Base-by-base conservation (phyloP, 2,113 vertebrate genomes). In the Sinocyclocheilus anshuiensis region DNA sequence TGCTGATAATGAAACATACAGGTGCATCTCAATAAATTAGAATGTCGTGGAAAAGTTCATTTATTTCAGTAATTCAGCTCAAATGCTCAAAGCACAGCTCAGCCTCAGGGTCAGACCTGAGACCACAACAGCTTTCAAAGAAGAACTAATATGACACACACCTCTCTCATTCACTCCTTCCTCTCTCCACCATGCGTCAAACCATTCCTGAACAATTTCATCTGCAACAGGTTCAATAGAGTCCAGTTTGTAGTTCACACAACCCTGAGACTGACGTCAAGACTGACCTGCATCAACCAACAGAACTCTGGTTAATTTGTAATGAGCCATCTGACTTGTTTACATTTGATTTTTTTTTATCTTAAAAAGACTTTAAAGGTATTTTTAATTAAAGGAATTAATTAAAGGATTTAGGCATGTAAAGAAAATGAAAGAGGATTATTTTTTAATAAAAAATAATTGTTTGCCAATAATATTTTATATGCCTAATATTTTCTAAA, bases 1-100 rank as follows among this genome's bases (percentile, higher is more conserved):
- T 20, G 63, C 84, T 85, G 84, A 85, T 85, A 84, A 84, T 84
- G 83, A 77, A 84, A 77, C 69, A 76, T 76, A 84, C n/a, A n/a
- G n/a, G n/a, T n/a, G n/a, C n/a, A n/a, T n/a, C n/a, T n/a, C n/a
- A n/a, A n/a, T n/a, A n/a, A n/a, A n/a, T n/a, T n/a, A n/a, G n/a
- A n/a, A n/a, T n/a, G n/a, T n/a, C n/a, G n/a, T n/a, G n/a, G n/a
- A n/a, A n/a, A n/a, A n/a, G n/a, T n/a, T n/a, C n/a, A n/a, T n/a
- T n/a, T n/a, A n/a, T n/a, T n/a, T n/a, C n/a, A n/a, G n/a, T n/a
- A n/a, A n/a, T n/a, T n/a, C n/a, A n/a, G n/a, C n/a, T n/a, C n/a
- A n/a, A n/a, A n/a, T n/a, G 71, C 77, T 86, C 78, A 82, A 82
- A 86, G 85, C 61, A 39, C 55, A 29, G 50, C 42, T 74, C 67